Evolutionary conservation across 2,888 invertebrate genomes (phyloP), one percentile per base, ranked within the genome.

Genomic region (Rhorus exstirpatorius): DNA sequence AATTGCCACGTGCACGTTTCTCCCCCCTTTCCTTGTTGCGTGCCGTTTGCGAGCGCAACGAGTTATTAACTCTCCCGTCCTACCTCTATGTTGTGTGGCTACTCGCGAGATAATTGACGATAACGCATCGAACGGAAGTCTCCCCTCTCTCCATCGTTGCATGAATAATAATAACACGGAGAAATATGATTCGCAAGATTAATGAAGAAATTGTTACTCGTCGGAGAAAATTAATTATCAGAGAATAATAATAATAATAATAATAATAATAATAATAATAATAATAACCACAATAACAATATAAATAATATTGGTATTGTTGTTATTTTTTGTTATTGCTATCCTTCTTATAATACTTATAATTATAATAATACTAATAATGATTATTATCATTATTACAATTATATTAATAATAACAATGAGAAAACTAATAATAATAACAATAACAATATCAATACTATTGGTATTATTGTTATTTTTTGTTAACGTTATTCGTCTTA

Each of bases 1-100:
- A 72, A 79, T 65, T 58, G 65, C 71, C 24, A 72, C 46, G 63
- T 55, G 65, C 44, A 46, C 38, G 53, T 72, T 70, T 65, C 72
- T 53, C 12, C 26, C 44, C n/a, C 63, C 31, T 2, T 19, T 49
- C 31, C 44, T 65, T 14, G 24, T 26, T 26, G 17, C 71, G 14
- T 58, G 44, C n/a, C 21, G 44, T 46, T 31, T 55, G 35, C 35
- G 31, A 7, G 21, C 35, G 49, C 49, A 41, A 58, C 26, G 77
- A 71, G 44, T 71, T 78, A 76, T 63, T 55, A 78, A 78, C 55
- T 44, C 41, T 26, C 12, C 31, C 31, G 14, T 21, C 21, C 61
- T 19, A 21, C 21, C 41, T 14, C 24, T 61, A 14, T 26, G 46
- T 71, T 71, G 46, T 21, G 21, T 60, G 44, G 53, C 35, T 24